Evolutionary conservation across 2,113 vertebrate genomes (phyloP).

Genomic region (Boleophthalmus pectinirostris): DNA sequence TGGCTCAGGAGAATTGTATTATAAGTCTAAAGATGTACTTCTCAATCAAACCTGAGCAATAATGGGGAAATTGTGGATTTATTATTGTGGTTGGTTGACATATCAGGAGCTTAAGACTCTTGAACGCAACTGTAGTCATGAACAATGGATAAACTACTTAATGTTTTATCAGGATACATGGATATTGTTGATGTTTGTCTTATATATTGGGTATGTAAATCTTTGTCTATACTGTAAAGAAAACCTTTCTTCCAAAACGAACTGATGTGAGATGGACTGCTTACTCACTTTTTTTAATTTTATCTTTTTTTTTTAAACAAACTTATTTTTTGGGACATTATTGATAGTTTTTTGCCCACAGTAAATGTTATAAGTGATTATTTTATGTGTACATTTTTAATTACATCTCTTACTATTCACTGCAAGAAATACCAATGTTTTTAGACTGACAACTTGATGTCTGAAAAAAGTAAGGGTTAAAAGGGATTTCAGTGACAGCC

Average conservation of each 20-base stretch:
- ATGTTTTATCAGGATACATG: constrained; percentile 12
- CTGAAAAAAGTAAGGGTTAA: background rate
- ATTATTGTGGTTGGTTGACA: background rate
- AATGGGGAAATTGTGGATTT: background rate
- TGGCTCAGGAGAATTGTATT: constrained; percentile 13
- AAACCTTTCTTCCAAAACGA: constrained; percentile 17
- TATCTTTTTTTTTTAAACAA: background rate
- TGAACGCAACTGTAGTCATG: constrained; percentile 8
- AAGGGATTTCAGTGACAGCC: constrained; percentile 14
- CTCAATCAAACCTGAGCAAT: constrained; percentile 40
- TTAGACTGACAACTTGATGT: background rate
- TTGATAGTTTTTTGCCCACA: background rate
- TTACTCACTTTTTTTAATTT: constrained; percentile 4
- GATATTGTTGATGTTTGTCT: constrained; percentile 37
- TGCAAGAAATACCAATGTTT: constrained; percentile 6
- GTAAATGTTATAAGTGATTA: constrained; percentile 14
- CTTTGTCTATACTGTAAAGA: constrained; percentile 51
- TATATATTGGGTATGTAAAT: constrained; percentile 31
- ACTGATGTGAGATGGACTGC: constrained; percentile 18
- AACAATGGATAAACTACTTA: background rate
- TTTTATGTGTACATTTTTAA: constrained; percentile 34
- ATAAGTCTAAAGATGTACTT: background rate
- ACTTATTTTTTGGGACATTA: constrained; percentile 2
- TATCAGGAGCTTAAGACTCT: constrained; percentile 7
- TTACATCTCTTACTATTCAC: background rate